phyloP scores from a whole-genome alignment of 2,113 vertebrate species.

The Progne subis region DNA sequence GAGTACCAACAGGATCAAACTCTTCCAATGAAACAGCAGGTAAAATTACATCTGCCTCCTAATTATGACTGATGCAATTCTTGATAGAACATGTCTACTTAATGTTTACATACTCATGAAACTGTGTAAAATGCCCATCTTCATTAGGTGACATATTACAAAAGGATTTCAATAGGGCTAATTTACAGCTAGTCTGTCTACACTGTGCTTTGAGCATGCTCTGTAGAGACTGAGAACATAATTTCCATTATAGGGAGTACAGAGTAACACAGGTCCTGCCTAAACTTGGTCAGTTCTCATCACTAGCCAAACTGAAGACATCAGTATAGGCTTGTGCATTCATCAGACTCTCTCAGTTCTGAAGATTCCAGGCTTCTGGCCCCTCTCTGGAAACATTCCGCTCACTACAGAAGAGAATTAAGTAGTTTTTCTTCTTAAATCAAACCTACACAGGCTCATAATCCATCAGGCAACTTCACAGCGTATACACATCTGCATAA shows the following conservation, averaged over 20 bases:
- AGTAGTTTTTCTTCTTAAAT: conserved; percentile 52
- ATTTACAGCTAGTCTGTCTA: not conserved
- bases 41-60: not conserved
- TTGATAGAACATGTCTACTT: not conserved
- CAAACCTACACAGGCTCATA: conserved; percentile 42
- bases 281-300: not conserved
- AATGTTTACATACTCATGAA: not conserved
- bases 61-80: not conserved
- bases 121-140: not conserved
- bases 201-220: not conserved
- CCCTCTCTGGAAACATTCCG: not conserved
- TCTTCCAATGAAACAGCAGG: not conserved
- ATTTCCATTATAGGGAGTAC: not conserved
- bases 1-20: not conserved
- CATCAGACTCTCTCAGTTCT: not conserved
- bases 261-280: not conserved
- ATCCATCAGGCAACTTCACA: conserved; percentile 65
- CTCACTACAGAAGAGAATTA: conserved; percentile 19
- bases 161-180: not conserved
- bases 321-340: not conserved
- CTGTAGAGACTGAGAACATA: not conserved
- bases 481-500: conserved; percentile 62
- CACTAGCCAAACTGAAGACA: not conserved
- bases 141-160: not conserved
- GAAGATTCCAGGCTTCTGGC: not conserved